Evolutionary conservation across 2,113 vertebrate genomes (phyloP), one percentile per base, ranked within the genome.

Genomic region (Oophaga pumilio): DNA sequence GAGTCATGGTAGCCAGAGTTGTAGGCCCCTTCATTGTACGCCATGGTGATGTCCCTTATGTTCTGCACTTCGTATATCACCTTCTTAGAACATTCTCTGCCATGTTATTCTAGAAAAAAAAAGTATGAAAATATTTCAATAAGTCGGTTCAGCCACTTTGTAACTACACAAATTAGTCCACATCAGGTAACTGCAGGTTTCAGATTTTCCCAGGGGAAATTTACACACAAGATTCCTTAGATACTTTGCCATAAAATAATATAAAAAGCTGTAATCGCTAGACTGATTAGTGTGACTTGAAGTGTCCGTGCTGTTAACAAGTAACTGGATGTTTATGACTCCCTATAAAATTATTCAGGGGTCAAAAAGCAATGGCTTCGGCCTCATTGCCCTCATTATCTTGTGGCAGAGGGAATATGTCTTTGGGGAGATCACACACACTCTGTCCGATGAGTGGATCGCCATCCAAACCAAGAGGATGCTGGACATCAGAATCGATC

Each of bases 401-500:
- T 64, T 97, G 3, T 99, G 97, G 98, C 96, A 98, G 93, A 97
- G 95, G 77, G 90, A 59, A 77, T 98, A 86, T 1, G 96, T n/a
- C n/a, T 97, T 94, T 0, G 96, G 96, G 77, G 91, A 95, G 1
- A 18, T 97, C 69, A 98, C 98, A 0, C 94, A 95, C 89, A 98
- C 97, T 60, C 95, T 99, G 14, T 94, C 95, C 0, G 12, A 92
- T 0, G 97, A 98, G 4, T 96, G 94, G 93, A 84, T 97, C 90
- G 89, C 95, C 0, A 94, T 91, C 89, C 96, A 99, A 95, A 93
- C 97, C 3, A 96, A 98, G 94, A 95, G 96, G 60, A 95, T 97
- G 96, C 90, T 99, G 87, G 98, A 99, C 92, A 97, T 99, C 97
- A 95, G 96, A 91, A 88, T 95, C 0, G 95, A 95, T 85, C 97